Percentiles rank a stretch among this genome's conserved stretches.
phyloP scores from a whole-genome alignment of 2,113 vertebrate genomes.

The Zapus hudsonius region DNA sequence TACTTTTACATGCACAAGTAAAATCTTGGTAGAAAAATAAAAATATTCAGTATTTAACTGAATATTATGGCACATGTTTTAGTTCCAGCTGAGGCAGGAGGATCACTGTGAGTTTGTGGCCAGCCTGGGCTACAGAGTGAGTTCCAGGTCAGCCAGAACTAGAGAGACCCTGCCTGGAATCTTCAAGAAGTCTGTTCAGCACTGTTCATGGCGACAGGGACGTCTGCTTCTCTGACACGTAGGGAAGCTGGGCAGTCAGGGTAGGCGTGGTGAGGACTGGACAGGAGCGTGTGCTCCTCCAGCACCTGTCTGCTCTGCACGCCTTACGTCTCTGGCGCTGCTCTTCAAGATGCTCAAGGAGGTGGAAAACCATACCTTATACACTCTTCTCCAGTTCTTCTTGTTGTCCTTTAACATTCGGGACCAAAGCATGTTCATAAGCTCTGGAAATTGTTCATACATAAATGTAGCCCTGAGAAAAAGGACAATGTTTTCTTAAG shows the following conservation, averaged over 20 bases:
- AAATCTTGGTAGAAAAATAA: slow-evolving; percentile 19
- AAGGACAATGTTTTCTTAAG: slow-evolving; percentile 58
- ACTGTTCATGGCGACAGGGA: slow-evolving; percentile 21
- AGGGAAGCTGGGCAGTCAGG: no score
- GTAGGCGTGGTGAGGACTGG: no score
- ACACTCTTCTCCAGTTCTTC: slow-evolving; percentile 99
- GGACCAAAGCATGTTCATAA: slow-evolving; percentile 99
- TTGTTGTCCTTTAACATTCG: slow-evolving; percentile 99
- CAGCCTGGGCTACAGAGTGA: no score
- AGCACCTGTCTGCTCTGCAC: not conserved
- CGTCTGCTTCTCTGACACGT: not conserved
- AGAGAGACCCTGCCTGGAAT: no score
- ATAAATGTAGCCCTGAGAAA: slow-evolving; percentile 94
- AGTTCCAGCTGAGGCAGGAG: no score
- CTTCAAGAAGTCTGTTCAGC: slow-evolving; percentile 11
- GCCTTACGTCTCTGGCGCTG: slow-evolving; percentile 36
- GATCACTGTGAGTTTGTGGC: no score
- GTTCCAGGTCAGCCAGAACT: no score
- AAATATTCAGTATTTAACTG: slow-evolving; percentile 22
- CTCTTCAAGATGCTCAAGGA: slow-evolving; percentile 36
- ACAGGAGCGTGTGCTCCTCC: not conserved
- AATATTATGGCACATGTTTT: no score
- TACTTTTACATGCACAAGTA: not conserved
- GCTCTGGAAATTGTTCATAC: slow-evolving; percentile 99
- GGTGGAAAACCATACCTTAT: slow-evolving; percentile 91